These are phyloP conservation scores for Odontocerum albicorne DNA, from an alignment of 2,888 invertebrate genomes.

Conservation along the genomic window DNA sequence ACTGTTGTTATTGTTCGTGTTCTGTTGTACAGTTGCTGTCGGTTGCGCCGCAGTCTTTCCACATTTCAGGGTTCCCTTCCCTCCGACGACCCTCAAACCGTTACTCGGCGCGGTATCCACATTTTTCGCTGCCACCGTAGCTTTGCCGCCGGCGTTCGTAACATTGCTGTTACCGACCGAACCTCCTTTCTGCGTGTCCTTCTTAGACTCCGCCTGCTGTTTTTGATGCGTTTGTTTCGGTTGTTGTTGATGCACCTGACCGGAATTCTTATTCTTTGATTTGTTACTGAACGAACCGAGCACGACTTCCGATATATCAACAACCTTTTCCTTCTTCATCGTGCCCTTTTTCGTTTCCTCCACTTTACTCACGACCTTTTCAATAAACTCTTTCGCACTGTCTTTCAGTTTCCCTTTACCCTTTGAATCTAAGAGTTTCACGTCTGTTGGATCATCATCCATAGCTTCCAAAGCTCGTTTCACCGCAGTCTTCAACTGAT, in stretches of 20 bases:
- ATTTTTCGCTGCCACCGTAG: neutral
- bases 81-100: slow-evolving; percentile 13
- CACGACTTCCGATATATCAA: slow-evolving; percentile 35
- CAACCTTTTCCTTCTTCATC: slow-evolving; percentile 38
- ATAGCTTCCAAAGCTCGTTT: slow-evolving; percentile 40
- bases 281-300: slow-evolving; percentile 12
- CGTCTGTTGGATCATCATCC: slow-evolving; percentile 35
- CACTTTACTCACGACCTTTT: slow-evolving; percentile 5
- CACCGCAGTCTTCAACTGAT: slow-evolving; percentile 38
- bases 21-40: neutral
- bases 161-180: too few relatives aligned
- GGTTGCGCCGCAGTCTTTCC: neutral
- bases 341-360: slow-evolving; percentile 11
- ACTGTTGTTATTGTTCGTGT: neutral
- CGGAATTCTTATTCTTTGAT: neutral
- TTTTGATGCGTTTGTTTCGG: slow-evolving; percentile 23
- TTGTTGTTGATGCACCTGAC: slow-evolving; percentile 28
- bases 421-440: neutral
- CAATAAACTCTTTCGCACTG: slow-evolving; percentile 1
- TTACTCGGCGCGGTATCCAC: neutral
- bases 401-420: slow-evolving; percentile 2
- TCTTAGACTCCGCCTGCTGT: neutral
- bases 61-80: slow-evolving; percentile 10
- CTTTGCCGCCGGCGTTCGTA: neutral
- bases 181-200: neutral